Evolutionary conservation across 2,113 vertebrate species (phyloP), one percentile per base, ranked within the genome.

Genomic region (Alouatta palliata): DNA sequence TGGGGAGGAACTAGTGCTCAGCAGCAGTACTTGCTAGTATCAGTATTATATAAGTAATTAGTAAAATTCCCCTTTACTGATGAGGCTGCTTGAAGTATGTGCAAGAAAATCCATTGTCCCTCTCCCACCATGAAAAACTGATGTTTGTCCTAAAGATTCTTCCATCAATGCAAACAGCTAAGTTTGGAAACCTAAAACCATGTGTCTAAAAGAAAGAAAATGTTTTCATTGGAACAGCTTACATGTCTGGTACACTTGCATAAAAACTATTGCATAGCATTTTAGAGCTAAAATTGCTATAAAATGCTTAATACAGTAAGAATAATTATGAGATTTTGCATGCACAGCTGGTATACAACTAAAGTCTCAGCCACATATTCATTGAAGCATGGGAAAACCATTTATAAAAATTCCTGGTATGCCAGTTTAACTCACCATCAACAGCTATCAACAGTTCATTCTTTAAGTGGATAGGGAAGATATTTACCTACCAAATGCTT

Each of bases 241-340:
- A 98, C 97, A 97, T 98, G 97, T 98, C 97, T 97, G 96, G 97
- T 97, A 97, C 86, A 97, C 96, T 97, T 97, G 94, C 96, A 96
- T 97, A 96, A 97, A 98, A 98, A 98, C 96, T 98, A 98, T 97
- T 96, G 96, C 97, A 96, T 97, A 97, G 97, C 97, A 98, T 97
- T 97, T 98, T 96, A 96, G 97, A 97, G 95, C 96, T 97, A 97
- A 98, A 98, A 97, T 97, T 98, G 97, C 95, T 98, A 98, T 98
- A 98, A 98, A 98, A 98, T 97, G 96, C 97, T 97, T 97, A 97
- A 98, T 98, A 98, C 98, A 97, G 97, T 98, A 97, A 97, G 97
- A 98, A 96, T 97, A 97, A 97, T 97, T 98, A 97, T 93, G 96
- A 97, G 97, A 98, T 97, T 97, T 97, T 98, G 97, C 96, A 98